Evolutionary conservation across 2,888 invertebrate species (phyloP), one percentile per base, ranked within the genome.

Genomic region (Tineola bisselliella): DNA sequence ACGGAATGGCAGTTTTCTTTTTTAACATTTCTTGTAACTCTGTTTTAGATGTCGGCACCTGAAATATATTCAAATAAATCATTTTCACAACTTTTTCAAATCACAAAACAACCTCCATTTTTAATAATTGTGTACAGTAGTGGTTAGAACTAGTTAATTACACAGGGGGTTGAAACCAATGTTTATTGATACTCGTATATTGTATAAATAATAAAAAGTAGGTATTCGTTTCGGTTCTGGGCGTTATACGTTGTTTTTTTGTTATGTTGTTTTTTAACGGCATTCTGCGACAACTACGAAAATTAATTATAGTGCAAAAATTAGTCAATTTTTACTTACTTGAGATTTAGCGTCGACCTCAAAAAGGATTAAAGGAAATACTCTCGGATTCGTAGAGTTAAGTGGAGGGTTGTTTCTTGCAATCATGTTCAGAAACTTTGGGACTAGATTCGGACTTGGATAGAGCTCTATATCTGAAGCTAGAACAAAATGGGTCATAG

Each of bases 381-480:
- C 95, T 81, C 94, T 91, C 4, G 87, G 87, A 17, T 76, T 81
- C 5, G 68, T 88, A 68, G 74, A 89, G 73, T 70, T 81, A 59
- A 94, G 84, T 61, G 93, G 93, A 60, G 90, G 89, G 64, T 86
- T 89, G 68, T 93, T 92, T 68, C 91, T 89, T 19, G 92, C 91
- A 65, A 96, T 91, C 94, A 96, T 94, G 70, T 93, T 92, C 66
- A 96, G 87, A 82, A 97, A 96, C 74, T 92, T 90, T 19, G 90
- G 89, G 61, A 94, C 92, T 67, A 96, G 80, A 68, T 93, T 91
- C 8, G 94, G 93, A 82, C 93, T 95, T 57, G 96, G 96, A 79
- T 96, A 96, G 62, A 97, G 89, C 77, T 97, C 96, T 69, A 96
- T 95, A 75, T 97, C 96, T 61, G 95, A 95, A 25, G 95, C 92